Evolutionary conservation across 2,113 vertebrate species (phyloP), one percentile per base, ranked within the genome.

Genomic region (Campylomormyrus numenius): DNA sequence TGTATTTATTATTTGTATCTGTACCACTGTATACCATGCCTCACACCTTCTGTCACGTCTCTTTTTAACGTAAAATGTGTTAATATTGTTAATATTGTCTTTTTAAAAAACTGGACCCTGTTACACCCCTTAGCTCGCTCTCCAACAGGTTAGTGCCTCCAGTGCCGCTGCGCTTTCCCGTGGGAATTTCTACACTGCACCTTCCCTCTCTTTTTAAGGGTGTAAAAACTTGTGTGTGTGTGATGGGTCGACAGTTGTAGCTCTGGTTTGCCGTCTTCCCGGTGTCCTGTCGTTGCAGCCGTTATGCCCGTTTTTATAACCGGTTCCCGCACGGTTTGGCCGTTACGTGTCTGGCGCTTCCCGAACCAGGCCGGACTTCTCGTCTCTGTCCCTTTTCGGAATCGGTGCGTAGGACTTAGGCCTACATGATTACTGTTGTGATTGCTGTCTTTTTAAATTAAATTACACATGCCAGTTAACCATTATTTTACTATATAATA

Each of bases 1-100:
- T 62, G 52, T 89, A 89, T 89, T 89, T 89, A 89, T 89, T 89
- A 15, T 62, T 89, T 58, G 56, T 27, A 66, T 66, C n/a, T 70
- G 62, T 70, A 31, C 62, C 62, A n/a, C 24, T 56, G 19, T 45
- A 35, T 42, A 19, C 56, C 45, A 19, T 15, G 5, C 42, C 80
- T 85, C 8, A 58, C 5, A 45, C 9, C 50, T 31, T 45, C 21
- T 49, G 24, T 49, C 17, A 80, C 5, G 5, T 80, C 6, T 42
- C 74, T 19, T 13, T 56, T 39, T 80, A 35, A 80, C 4, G 15
- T 80, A 70, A 11, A 24, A 11, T 62, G 7, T 87, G 2, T 52
- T 49, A 27, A 27, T 48, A 53, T 35, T 35, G 7, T 39, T 49
- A 27, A 27, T 48, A 53, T 35, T 35, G 7, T 39, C 6, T 87